These are phyloP conservation scores for Theristicus caerulescens DNA, from an alignment of 2,113 vertebrate genomes.

Conservation along the genomic window DNA sequence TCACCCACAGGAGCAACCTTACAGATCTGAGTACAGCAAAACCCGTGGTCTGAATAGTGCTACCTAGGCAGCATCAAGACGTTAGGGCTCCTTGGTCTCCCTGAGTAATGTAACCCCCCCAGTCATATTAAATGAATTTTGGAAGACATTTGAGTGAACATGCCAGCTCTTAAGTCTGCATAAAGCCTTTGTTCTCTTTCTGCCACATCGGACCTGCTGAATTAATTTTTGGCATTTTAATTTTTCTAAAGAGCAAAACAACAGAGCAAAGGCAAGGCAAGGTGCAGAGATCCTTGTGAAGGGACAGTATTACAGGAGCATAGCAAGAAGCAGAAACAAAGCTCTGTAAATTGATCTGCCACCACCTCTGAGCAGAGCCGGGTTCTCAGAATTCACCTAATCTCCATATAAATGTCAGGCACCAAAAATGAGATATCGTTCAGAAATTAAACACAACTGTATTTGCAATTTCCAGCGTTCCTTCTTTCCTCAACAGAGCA, in stretches of 20 bases:
- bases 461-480: neutral
- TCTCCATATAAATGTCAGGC: neutral
- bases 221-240: neutral
- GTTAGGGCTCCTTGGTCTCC: neutral
- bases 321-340: neutral
- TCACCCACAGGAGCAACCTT: neutral
- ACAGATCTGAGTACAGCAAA: neutral
- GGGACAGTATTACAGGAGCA: neutral
- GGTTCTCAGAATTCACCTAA: neutral
- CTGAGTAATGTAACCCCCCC: neutral
- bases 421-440: neutral
- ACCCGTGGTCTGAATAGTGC: neutral
- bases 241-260: neutral
- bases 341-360: neutral
- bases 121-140: neutral
- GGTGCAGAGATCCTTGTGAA: neutral
- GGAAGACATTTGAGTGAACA: accelerated
- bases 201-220: neutral
- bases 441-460: neutral
- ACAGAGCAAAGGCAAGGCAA: neutral
- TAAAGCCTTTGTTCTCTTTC: neutral
- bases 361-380: neutral
- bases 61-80: neutral
- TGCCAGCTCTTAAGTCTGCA: neutral
- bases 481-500: neutral